These are phyloP conservation scores for Sisyra terminalis DNA, from an alignment of 2,888 invertebrate species.

Conservation along the genomic window DNA sequence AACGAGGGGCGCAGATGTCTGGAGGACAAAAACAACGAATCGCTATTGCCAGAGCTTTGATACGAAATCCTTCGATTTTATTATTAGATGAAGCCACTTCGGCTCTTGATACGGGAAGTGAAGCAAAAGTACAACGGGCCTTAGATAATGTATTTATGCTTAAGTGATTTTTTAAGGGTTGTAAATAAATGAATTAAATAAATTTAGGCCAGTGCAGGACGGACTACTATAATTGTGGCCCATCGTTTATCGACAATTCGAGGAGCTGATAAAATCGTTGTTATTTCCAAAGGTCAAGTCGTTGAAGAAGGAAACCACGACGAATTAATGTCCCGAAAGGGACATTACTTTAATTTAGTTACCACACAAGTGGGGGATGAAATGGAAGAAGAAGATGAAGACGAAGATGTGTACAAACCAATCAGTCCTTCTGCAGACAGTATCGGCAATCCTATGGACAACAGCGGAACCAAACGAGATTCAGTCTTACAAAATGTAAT, in stretches of 20 bases:
- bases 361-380: conserved; percentile 33
- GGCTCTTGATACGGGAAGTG: conserved; percentile 72
- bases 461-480: no score
- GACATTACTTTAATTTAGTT: conserved; percentile 53
- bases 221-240: conserved; percentile 66
- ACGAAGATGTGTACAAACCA: conserved; percentile 2
- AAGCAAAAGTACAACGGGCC: conserved; percentile 69
- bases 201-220: conserved; percentile 45
- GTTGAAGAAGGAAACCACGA: conserved; percentile 55
- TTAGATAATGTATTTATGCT: conserved; percentile 42
- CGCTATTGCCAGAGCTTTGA: conserved; percentile 75
- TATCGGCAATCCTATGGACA: no score
- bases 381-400: conserved; percentile 6
- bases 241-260: conserved; percentile 61
- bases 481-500: no score
- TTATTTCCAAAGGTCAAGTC: conserved; percentile 47
- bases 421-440: no score
- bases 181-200: no score
- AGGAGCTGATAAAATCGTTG: conserved; percentile 55
- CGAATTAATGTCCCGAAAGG: conserved; percentile 43
- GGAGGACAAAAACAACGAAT: conserved; percentile 87
- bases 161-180: conserved; percentile 1
- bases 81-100: conserved; percentile 80
- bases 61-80: conserved; percentile 62
- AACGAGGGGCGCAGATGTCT: conserved; percentile 62